A percentile compares a stretch with the other conserved stretches of the same genome.
Conservation (phyloP, 2,888 invertebrate genomes). For the Neoaliturus tenellus region DNA sequence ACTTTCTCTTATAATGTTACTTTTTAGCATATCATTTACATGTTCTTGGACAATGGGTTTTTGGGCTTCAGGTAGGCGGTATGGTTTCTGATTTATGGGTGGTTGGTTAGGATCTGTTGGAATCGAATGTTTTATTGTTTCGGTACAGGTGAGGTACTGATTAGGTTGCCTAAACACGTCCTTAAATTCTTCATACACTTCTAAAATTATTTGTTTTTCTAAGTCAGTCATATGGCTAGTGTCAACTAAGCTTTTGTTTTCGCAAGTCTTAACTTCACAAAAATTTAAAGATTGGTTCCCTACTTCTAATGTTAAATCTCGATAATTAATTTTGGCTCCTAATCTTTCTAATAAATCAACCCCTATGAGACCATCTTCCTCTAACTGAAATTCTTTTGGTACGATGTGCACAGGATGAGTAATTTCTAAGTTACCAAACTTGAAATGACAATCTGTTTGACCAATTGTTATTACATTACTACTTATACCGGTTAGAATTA, state of each 20-base stretch:
- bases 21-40: conserved; percentile 64
- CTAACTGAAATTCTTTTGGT: background rate
- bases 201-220: background rate
- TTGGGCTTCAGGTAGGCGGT: conserved; percentile 57
- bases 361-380: conserved; percentile 21
- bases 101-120: background rate
- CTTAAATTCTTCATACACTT: conserved; percentile 6
- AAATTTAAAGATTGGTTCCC: background rate
- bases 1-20: conserved; percentile 64
- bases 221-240: background rate
- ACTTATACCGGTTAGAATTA: background rate
- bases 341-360: background rate
- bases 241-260: background rate
- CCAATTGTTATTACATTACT: background rate
- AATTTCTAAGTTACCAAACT: background rate
- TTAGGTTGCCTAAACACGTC: background rate
- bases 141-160: background rate
- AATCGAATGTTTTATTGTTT: conserved; percentile 21
- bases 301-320: background rate
- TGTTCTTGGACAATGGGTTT: conserved; percentile 55
- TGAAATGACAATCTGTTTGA: background rate
- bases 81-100: conserved; percentile 55
- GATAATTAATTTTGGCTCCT: background rate
- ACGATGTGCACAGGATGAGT: background rate
- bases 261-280: background rate